Conservation (phyloP, 2,888 invertebrate species). For the Drosophila meridiana region DNA sequence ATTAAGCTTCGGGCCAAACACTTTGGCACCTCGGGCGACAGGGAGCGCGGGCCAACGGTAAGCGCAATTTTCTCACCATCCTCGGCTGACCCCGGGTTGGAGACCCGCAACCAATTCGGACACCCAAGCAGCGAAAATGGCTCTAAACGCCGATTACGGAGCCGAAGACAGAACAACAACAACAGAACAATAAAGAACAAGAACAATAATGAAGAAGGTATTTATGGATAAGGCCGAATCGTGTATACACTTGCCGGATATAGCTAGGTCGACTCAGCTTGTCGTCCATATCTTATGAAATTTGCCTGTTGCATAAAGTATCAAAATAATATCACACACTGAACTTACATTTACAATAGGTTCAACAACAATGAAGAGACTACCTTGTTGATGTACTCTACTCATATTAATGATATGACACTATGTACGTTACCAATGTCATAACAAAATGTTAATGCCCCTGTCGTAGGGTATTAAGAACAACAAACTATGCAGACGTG, state of each 20-base stretch:
- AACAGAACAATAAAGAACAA: conserved; percentile 21
- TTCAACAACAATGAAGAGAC: no score
- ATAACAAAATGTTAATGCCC: no score
- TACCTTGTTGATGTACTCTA: no score
- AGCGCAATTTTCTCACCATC: conserved; percentile 63
- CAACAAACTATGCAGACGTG: conserved; percentile 37
- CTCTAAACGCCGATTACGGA: conserved; percentile 71
- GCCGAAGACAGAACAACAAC: conserved; percentile 29
- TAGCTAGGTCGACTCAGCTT: background rate
- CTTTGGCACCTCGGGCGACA: conserved; percentile 35
- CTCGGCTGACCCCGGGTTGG: conserved; percentile 39
- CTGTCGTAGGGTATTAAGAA: background rate
- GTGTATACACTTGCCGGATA: background rate
- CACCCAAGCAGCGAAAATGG: conserved; percentile 69
- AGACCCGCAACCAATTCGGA: conserved; percentile 68
- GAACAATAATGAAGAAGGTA: background rate
- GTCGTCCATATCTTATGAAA: background rate
- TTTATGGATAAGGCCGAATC: background rate
- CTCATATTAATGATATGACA: no score
- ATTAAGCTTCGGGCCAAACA: conserved; percentile 44
- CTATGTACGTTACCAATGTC: background rate
- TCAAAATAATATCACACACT: no score
- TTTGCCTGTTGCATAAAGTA: no score
- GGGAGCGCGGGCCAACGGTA: conserved; percentile 40
- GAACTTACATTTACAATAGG: no score